These are phyloP conservation scores for Sitobion miscanthi DNA, from an alignment of 1,140 invertebrate species.

Conservation along the genomic window DNA sequence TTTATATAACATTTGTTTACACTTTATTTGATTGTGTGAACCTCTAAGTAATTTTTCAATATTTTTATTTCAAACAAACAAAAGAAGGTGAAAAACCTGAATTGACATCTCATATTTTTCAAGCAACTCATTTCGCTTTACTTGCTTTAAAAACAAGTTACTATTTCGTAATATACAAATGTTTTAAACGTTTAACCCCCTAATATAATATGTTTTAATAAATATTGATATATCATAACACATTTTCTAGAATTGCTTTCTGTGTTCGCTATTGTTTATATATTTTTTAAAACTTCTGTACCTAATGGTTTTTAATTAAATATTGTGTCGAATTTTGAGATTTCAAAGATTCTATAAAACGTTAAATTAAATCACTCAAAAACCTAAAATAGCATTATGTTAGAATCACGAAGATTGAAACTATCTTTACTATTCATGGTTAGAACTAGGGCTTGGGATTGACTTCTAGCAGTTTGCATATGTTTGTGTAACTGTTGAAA, in stretches of 20 bases:
- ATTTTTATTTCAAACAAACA: background rate
- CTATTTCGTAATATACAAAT: background rate
- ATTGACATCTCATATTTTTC: background rate
- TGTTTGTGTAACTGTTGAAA: too few species aligned
- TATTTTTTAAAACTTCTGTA: background rate
- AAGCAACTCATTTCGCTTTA: background rate
- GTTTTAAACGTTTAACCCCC: background rate
- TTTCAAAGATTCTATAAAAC: background rate
- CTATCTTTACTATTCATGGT: background rate
- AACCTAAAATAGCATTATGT: background rate
- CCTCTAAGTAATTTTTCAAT: background rate
- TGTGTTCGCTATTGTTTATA: background rate
- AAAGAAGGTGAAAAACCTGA: background rate
- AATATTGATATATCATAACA: background rate
- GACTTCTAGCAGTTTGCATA: too few species aligned
- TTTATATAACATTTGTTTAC: background rate
- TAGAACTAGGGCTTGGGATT: background rate
- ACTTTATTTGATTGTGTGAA: background rate
- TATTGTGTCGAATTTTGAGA: background rate
- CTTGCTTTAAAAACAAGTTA: background rate
- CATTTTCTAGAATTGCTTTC: background rate
- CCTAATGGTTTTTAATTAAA: background rate
- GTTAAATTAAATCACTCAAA: background rate
- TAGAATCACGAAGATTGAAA: background rate
- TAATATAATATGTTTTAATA: background rate